A percentile compares a stretch with the other conserved stretches of the same genome.
Conservation (phyloP, 2,888 invertebrate genomes). For the Lasioglossum marginatum region DNA sequence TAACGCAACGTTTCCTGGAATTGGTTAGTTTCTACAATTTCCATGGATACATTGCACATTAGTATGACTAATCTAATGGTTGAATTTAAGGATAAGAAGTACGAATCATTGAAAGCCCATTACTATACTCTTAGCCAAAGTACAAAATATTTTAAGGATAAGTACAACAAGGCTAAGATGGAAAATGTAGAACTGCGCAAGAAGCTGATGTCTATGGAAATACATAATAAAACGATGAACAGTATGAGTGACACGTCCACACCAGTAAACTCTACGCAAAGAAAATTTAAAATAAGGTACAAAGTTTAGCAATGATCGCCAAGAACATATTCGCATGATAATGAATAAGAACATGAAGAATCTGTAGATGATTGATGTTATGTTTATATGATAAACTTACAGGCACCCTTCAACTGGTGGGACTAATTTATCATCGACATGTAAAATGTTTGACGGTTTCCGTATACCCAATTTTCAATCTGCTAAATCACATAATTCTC, state of each 20-base stretch:
- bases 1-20: constrained; percentile 51
- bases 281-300: constrained; percentile 12
- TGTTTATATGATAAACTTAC: neutral
- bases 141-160: constrained; percentile 36
- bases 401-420: neutral
- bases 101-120: constrained; percentile 50
- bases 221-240: constrained; percentile 8
- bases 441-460: constrained; percentile 20
- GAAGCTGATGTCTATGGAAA: constrained; percentile 16
- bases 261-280: neutral
- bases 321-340: neutral
- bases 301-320: neutral
- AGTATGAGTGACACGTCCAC: neutral
- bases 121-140: constrained; percentile 21
- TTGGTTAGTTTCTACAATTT: constrained; percentile 41
- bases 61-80: neutral
- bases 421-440: neutral
- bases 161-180: constrained; percentile 35
- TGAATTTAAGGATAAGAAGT: constrained; percentile 66
- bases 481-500: neutral
- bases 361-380: neutral
- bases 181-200: constrained; percentile 21
- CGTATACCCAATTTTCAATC: constrained; percentile 21
- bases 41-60: neutral
- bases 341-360: neutral